phyloP scores from a whole-genome alignment of 2,888 invertebrate species.

The Zelleria hepariella region DNA sequence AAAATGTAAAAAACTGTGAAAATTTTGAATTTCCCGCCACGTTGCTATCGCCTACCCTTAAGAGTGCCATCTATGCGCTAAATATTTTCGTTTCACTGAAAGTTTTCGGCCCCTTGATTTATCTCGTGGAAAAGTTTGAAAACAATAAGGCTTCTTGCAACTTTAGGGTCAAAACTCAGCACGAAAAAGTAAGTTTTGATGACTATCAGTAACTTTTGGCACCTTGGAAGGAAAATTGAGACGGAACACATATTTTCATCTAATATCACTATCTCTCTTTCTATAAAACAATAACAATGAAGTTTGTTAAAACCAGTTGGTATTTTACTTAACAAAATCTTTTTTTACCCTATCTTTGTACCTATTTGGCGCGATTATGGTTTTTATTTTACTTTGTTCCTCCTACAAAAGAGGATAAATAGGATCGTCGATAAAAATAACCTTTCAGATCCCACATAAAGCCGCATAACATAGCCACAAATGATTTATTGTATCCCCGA shows the following conservation, averaged over 20 bases:
- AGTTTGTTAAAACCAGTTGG: too few species aligned
- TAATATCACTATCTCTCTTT: background rate
- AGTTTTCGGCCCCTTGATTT: background rate
- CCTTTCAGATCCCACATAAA: conserved; percentile 36
- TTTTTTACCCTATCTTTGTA: too few species aligned
- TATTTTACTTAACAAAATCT: too few species aligned
- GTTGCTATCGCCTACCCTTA: too few species aligned
- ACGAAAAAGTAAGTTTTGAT: background rate
- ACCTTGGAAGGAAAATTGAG: background rate
- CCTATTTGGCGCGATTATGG: too few species aligned
- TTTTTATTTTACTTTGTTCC: background rate
- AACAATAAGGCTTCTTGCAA: background rate
- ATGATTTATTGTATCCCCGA: conserved; percentile 60
- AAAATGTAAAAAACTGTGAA: too few species aligned
- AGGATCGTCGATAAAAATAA: background rate
- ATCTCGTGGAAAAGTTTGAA: background rate
- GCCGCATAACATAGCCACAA: conserved; percentile 55
- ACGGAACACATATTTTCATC: background rate
- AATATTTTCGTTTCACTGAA: background rate
- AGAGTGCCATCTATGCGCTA: background rate
- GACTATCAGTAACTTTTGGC: background rate
- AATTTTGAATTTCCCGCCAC: too few species aligned
- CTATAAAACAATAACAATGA: too few species aligned
- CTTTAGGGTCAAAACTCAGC: background rate
- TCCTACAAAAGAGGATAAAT: background rate